Conservation (phyloP, 1,140 invertebrate genomes). For the Bemisia tabaci region DNA sequence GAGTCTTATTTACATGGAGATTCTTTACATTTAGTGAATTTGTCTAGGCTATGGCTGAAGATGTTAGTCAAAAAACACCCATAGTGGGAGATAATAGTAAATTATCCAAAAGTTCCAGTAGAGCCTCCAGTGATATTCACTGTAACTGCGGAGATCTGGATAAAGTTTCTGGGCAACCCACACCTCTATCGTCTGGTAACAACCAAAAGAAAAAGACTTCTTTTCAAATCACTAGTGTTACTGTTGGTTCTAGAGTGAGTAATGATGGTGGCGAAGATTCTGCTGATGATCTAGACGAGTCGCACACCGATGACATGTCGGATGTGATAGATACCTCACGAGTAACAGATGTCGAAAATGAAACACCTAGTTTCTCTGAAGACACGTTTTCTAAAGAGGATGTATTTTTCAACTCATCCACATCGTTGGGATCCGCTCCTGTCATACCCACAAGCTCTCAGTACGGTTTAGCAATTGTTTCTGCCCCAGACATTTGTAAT, state of each 20-base stretch:
- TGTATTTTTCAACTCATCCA: slow-evolving; percentile 62
- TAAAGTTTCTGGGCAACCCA: neutral
- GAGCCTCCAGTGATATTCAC: neutral
- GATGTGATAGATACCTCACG: slow-evolving; percentile 51
- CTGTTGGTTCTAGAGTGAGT: slow-evolving; percentile 53
- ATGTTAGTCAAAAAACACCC: neutral
- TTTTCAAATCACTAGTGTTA: slow-evolving; percentile 86
- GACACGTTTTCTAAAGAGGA: slow-evolving; percentile 65
- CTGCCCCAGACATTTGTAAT: slow-evolving; percentile 30
- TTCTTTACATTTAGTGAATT: neutral
- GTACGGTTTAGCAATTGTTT: slow-evolving; percentile 63
- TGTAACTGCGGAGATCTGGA: neutral
- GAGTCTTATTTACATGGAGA: neutral
- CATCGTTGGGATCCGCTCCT: slow-evolving; percentile 56
- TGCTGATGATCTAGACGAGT: slow-evolving; percentile 84
- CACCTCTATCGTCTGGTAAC: neutral
- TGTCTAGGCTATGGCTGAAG: neutral
- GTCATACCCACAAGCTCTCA: slow-evolving; percentile 72
- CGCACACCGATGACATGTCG: slow-evolving; percentile 66
- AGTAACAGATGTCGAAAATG: slow-evolving; percentile 65
- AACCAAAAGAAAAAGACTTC: slow-evolving; percentile 59
- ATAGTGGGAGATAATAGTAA: neutral
- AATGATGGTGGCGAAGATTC: slow-evolving; percentile 82
- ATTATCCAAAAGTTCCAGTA: neutral
- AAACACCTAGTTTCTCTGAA: slow-evolving; percentile 71